Evolutionary conservation across 2,888 invertebrate genomes (phyloP).

Genomic region (Syritta pipiens): DNA sequence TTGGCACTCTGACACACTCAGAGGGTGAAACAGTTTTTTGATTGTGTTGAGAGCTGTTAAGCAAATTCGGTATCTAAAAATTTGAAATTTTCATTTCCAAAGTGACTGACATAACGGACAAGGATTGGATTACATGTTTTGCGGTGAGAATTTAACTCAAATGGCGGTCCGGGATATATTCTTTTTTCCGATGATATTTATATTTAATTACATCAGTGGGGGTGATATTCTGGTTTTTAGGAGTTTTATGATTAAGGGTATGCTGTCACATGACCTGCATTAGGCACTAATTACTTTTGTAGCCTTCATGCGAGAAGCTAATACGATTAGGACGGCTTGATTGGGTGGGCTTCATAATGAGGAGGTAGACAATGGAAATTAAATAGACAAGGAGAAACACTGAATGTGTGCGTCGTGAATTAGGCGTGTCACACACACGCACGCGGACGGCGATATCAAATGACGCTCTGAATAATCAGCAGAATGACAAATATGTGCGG

Average conservation of each 20-base stretch:
- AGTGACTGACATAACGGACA: not conserved
- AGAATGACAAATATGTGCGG: constrained; percentile 2
- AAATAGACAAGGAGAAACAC: not conserved
- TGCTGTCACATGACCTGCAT: constrained; percentile 19
- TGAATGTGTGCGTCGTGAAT: too few relatives aligned
- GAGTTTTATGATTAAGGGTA: not conserved
- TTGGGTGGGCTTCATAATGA: not conserved
- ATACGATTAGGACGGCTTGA: not conserved
- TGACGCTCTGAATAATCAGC: not conserved
- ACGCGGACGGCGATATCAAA: not conserved
- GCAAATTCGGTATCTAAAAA: not conserved
- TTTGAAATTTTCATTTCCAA: not conserved
- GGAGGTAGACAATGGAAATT: not conserved
- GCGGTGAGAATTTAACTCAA: too few relatives aligned
- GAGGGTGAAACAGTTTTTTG: too few relatives aligned
- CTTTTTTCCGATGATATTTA: too few relatives aligned
- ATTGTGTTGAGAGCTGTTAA: not conserved
- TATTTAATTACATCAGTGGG: constrained; percentile 3
- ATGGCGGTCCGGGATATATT: not conserved
- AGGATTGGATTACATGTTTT: too few relatives aligned
- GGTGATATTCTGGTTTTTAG: too few relatives aligned
- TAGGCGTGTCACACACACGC: too few relatives aligned
- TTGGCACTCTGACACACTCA: not conserved
- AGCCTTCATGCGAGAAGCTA: not conserved
- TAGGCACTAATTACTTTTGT: constrained; percentile 5